Evolutionary conservation across 2,888 invertebrate genomes (phyloP).

Genomic region (Agonopterix arenella): DNA sequence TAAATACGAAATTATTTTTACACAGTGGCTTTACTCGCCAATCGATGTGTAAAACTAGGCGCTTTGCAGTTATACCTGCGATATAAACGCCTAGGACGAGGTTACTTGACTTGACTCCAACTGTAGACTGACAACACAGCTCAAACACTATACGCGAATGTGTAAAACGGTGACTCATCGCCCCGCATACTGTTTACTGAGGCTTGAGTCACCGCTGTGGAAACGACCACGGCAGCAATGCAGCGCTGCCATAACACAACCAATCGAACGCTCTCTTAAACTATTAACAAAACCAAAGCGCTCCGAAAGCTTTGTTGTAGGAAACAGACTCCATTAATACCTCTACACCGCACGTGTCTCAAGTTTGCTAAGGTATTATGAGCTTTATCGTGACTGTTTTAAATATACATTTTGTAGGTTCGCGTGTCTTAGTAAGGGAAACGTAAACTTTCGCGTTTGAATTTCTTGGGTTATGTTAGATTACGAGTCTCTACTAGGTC

Average conservation of each 20-base stretch:
- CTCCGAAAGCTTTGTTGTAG: constrained; percentile 46
- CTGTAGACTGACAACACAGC: constrained; percentile 74
- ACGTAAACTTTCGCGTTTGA: constrained; percentile 71
- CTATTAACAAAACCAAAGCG: constrained; percentile 44
- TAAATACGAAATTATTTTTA: constrained; percentile 39
- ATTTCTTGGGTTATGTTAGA: constrained; percentile 68
- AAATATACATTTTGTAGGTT: constrained; percentile 20
- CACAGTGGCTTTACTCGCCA: constrained; percentile 43
- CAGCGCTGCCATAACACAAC: constrained; percentile 47
- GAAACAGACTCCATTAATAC: constrained; percentile 70
- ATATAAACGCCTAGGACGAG: constrained; percentile 64
- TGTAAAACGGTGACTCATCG: constrained; percentile 78
- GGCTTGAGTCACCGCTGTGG: constrained; percentile 71
- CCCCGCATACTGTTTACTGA: constrained; percentile 77
- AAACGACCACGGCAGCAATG: constrained; percentile 44
- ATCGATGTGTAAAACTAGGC: constrained; percentile 44
- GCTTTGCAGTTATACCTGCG: constrained; percentile 65
- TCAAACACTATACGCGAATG: constrained; percentile 77
- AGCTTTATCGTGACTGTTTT: constrained; percentile 25
- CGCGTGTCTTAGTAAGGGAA: constrained; percentile 20
- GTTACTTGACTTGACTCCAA: constrained; percentile 66
- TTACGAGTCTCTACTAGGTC: constrained; percentile 68
- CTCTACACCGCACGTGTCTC: constrained; percentile 72
- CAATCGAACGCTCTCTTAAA: constrained; percentile 23
- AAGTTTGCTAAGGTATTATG: constrained; percentile 33